phyloP scores from a whole-genome alignment of 2,888 invertebrate species.

The Diaperis boleti region DNA sequence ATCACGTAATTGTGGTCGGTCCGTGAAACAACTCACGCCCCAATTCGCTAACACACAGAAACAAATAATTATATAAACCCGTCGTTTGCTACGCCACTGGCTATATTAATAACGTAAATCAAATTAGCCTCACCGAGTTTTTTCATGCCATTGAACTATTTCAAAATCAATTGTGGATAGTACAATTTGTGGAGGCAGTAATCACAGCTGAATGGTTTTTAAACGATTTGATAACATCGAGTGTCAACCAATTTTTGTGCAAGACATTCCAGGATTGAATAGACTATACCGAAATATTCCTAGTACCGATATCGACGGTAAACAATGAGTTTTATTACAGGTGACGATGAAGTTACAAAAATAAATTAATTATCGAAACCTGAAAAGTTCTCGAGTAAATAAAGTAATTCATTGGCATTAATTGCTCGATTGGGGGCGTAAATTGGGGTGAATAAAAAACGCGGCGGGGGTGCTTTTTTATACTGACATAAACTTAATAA shows the following conservation, averaged over 20 bases:
- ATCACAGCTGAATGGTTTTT: constrained; percentile 16
- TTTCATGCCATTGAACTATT: constrained; percentile 17
- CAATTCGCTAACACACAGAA: too few species aligned
- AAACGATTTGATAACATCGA: constrained; percentile 18
- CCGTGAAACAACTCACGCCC: neutral
- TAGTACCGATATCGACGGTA: constrained; percentile 9
- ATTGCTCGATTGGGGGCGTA: constrained; percentile 9
- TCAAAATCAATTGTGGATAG: constrained; percentile 3
- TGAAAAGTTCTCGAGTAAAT: constrained; percentile 13
- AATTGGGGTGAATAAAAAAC: constrained; percentile 20
- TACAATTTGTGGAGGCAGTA: constrained; percentile 9
- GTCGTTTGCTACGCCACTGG: constrained; percentile 2
- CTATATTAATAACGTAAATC: neutral
- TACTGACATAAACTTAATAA: constrained; percentile 26
- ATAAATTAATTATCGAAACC: constrained; percentile 15
- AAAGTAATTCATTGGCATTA: constrained; percentile 21
- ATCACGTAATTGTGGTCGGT: too few species aligned
- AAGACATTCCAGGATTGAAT: constrained; percentile 19
- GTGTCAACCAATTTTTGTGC: constrained; percentile 18
- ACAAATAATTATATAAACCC: too few species aligned
- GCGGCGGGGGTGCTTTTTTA: constrained; percentile 7
- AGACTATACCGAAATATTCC: constrained; percentile 15
- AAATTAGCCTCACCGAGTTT: neutral
- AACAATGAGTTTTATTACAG: constrained; percentile 16
- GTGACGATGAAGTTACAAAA: constrained; percentile 9